Evolutionary conservation across 2,113 vertebrate species (phyloP).

Genomic region (Benitochromis conjunctus): DNA sequence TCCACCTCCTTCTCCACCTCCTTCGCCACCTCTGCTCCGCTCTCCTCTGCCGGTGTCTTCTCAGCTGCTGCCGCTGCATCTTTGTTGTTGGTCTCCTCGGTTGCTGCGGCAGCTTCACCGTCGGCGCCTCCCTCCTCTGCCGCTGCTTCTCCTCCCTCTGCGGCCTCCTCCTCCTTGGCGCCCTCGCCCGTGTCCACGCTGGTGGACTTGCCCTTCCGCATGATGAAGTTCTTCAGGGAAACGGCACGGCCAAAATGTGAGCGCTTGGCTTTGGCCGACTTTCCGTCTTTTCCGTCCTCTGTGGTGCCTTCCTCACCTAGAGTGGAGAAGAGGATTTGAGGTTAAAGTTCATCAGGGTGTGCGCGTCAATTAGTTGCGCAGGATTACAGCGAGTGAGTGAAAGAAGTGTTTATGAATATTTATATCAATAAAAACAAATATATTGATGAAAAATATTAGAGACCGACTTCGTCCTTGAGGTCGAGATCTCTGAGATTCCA

Average conservation of each 20-base stretch:
- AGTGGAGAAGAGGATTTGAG: background rate
- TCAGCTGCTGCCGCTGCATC: background rate
- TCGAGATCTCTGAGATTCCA: background rate
- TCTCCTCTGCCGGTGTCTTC: conserved; percentile 7
- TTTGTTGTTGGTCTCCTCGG: conserved; percentile 25
- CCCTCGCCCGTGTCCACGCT: conserved; percentile 71
- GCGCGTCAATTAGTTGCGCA: background rate
- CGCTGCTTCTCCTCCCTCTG: conserved; percentile 26
- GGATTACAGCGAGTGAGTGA: background rate
- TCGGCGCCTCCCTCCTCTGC: conserved; percentile 21
- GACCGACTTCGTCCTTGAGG: accelerated
- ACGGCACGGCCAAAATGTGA: conserved; percentile 75
- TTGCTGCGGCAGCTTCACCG: background rate
- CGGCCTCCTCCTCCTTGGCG: conserved; percentile 54
- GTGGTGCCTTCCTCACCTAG: conserved; percentile 64
- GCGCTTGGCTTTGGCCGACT: conserved; percentile 74
- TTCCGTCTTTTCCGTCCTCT: conserved; percentile 69
- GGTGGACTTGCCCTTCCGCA: conserved; percentile 75
- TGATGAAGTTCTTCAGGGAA: conserved; percentile 80
- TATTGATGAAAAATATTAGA: background rate
- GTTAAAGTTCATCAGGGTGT: background rate
- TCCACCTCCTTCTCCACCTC: background rate
- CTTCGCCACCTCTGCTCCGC: background rate
- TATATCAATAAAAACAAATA: background rate
- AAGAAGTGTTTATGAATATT: accelerated